These are phyloP conservation scores for Spinus olivaceus DNA, from an alignment of 2,797 vertebrate species.

Conservation along the genomic window DNA sequence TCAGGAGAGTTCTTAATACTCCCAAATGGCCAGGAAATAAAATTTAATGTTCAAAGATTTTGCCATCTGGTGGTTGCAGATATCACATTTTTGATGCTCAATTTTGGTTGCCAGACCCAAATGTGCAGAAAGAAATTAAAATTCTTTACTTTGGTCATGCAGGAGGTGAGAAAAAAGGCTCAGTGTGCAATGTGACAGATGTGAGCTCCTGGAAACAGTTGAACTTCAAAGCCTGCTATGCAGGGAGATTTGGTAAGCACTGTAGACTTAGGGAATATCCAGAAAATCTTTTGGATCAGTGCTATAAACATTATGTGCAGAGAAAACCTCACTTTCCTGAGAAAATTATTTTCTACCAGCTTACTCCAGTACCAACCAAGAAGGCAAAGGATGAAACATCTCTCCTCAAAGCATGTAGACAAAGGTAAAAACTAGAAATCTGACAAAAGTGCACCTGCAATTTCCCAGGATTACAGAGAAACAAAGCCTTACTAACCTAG, in stretches of 20 bases:
- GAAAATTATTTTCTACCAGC: not conserved
- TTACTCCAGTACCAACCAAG: not conserved
- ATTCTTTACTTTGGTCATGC: not conserved
- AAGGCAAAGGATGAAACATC: not conserved
- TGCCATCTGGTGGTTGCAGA: slow-evolving; percentile 59
- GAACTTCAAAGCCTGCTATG: not conserved
- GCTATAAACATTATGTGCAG: not conserved
- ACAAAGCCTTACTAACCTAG: not conserved
- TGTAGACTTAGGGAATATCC: not conserved
- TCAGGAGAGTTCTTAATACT: slow-evolving; percentile 63
- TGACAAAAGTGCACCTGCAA: not conserved
- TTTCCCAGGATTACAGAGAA: not conserved
- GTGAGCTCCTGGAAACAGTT: not conserved
- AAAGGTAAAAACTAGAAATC: not conserved
- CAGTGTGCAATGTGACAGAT: not conserved
- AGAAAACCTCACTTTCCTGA: not conserved
- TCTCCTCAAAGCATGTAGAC: not conserved
- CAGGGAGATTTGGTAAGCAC: not conserved
- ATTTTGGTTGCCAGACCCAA: slow-evolving; percentile 47
- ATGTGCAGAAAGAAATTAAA: not conserved
- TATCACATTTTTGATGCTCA: slow-evolving; percentile 43
- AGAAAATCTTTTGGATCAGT: not conserved
- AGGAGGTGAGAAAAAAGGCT: slow-evolving; percentile 1
- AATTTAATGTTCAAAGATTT: slow-evolving; percentile 67
- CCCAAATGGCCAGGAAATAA: slow-evolving; percentile 62